Conservation (phyloP, 2,888 invertebrate genomes). For the Drosophila tripunctata region DNA sequence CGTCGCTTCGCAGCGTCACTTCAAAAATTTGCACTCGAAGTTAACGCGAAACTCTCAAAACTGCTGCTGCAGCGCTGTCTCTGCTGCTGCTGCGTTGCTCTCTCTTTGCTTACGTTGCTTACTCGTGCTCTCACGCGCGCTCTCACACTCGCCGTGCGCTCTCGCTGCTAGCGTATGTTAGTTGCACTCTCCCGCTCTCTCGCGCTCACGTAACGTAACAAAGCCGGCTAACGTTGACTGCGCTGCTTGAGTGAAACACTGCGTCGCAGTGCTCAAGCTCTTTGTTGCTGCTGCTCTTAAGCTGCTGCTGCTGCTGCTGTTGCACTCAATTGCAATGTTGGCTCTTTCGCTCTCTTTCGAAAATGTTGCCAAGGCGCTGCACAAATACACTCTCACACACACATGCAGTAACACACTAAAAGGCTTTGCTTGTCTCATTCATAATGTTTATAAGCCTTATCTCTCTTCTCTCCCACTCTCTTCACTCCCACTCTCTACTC, state of each 20-base stretch:
- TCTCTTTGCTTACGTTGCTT: neutral
- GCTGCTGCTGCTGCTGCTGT: conserved; percentile 2
- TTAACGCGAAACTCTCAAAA: conserved; percentile 29
- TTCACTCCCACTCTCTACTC: neutral
- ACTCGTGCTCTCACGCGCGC: conserved; percentile 5
- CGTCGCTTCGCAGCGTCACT: neutral
- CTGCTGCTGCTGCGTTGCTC: conserved; percentile 27
- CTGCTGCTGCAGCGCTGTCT: neutral
- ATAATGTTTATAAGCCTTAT: conserved; percentile 39
- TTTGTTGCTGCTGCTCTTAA: conserved; percentile 37
- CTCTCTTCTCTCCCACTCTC: neutral
- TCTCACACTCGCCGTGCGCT: conserved; percentile 6
- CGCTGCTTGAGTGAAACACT: conserved; percentile 56
- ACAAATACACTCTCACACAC: conserved; percentile 23
- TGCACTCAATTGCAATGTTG: conserved; percentile 55
- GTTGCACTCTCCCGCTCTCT: neutral
- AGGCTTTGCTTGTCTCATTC: conserved; percentile 59
- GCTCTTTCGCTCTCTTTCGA: conserved; percentile 21
- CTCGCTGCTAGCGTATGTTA: neutral
- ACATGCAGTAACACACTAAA: conserved; percentile 28
- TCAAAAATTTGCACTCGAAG: conserved; percentile 47
- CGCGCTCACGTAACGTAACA: neutral
- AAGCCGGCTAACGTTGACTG: neutral
- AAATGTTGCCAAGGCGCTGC: conserved; percentile 59
- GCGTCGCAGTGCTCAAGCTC: neutral